Evolutionary conservation across 2,888 invertebrate genomes (phyloP).

Genomic region (Druceiella hillmani): DNA sequence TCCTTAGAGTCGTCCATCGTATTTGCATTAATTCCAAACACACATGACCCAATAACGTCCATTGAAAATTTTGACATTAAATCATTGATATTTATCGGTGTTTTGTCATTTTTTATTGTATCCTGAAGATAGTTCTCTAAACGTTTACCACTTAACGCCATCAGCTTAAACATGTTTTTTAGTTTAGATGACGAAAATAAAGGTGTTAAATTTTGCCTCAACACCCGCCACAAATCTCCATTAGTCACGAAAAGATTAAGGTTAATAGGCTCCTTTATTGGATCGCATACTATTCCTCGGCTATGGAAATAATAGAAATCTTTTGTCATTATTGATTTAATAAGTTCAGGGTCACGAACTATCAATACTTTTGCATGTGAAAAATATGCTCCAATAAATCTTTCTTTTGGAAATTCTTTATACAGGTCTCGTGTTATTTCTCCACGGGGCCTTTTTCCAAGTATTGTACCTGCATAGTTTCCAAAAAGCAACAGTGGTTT

Average conservation of each 20-base stretch:
- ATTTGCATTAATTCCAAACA: slow-evolving; percentile 27
- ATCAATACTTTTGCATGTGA: too few relatives aligned
- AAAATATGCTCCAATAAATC: too few relatives aligned
- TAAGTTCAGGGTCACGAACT: too few relatives aligned
- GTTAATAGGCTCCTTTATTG: background rate
- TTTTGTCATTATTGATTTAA: slow-evolving; percentile 7
- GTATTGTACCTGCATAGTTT: too few relatives aligned
- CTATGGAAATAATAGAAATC: slow-evolving; percentile 7
- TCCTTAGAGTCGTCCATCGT: slow-evolving; percentile 23
- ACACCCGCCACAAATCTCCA: slow-evolving; percentile 4
- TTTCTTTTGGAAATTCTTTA: too few relatives aligned
- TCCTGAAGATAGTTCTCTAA: background rate
- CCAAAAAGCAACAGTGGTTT: too few relatives aligned
- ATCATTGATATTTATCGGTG: background rate
- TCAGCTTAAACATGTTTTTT: slow-evolving; percentile 5
- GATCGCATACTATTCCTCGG: slow-evolving; percentile 1
- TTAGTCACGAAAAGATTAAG: slow-evolving; percentile 5
- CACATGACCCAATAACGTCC: slow-evolving; percentile 22
- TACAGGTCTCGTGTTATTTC: too few relatives aligned
- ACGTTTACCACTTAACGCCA: background rate
- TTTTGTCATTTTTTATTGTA: background rate
- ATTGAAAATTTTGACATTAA: slow-evolving; percentile 1
- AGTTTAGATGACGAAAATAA: slow-evolving; percentile 5
- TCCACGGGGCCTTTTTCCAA: too few relatives aligned
- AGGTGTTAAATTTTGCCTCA: slow-evolving; percentile 7